These are phyloP conservation scores for Hirtodrosophila trivittata DNA, from an alignment of 2,888 invertebrate genomes.

Conservation along the genomic window DNA sequence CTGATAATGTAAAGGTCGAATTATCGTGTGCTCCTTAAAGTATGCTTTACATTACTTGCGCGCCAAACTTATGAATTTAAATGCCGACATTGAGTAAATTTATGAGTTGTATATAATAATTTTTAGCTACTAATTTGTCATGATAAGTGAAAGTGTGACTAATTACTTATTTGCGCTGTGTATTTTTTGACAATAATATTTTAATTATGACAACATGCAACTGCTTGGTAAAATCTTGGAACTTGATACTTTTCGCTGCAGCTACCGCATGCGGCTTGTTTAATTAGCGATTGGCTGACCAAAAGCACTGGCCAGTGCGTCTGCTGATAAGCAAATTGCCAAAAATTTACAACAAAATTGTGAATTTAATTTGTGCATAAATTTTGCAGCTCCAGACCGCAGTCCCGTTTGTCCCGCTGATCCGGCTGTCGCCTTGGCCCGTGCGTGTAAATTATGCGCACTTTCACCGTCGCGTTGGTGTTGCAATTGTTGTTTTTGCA, in stretches of 20 bases:
- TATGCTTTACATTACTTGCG: slow-evolving; percentile 9
- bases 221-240: slow-evolving; percentile 37
- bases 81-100: too few species aligned
- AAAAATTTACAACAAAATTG: slow-evolving; percentile 60
- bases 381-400: slow-evolving; percentile 15
- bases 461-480: slow-evolving; percentile 65
- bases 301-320: slow-evolving; percentile 19
- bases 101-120: background rate
- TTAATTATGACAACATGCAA: slow-evolving; percentile 69
- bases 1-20: too few species aligned
- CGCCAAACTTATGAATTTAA: slow-evolving; percentile 13
- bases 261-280: slow-evolving; percentile 71
- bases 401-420: slow-evolving; percentile 7
- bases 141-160: slow-evolving; percentile 52
- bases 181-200: slow-evolving; percentile 49
- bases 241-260: slow-evolving; percentile 45
- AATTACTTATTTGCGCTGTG: slow-evolving; percentile 40
- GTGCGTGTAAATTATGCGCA: slow-evolving; percentile 75
- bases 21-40: slow-evolving; percentile 5
- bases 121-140: background rate
- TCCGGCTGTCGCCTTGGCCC: slow-evolving; percentile 35
- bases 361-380: slow-evolving; percentile 50
- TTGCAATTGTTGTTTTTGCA: slow-evolving; percentile 24
- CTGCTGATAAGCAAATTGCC: slow-evolving; percentile 72
- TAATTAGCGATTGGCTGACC: slow-evolving; percentile 59